Evolutionary conservation across 2,888 invertebrate species (phyloP).

Genomic region (Aphidius colemani): DNA sequence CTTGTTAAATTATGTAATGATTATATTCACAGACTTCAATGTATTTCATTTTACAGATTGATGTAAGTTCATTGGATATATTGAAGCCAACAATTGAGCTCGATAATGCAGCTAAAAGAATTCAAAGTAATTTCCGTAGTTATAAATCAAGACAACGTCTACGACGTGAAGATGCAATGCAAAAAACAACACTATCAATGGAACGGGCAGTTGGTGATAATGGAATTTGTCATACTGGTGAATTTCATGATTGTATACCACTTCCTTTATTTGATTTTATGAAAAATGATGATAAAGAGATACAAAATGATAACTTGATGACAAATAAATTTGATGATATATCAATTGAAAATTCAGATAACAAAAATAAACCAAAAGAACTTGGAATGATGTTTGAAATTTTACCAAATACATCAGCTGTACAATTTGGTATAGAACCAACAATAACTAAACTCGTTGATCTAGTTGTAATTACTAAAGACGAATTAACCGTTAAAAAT

Average conservation of each 20-base stretch:
- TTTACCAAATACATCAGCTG: slow-evolving; percentile 23
- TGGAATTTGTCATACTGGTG: slow-evolving; percentile 53
- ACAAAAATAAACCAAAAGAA: not conserved
- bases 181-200: slow-evolving; percentile 39
- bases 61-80: not conserved
- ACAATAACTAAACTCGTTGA: slow-evolving; percentile 35
- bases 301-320: not conserved
- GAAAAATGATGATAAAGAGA: not conserved
- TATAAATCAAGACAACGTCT: slow-evolving; percentile 44
- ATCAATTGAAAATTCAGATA: not conserved
- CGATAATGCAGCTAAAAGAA: slow-evolving; percentile 25
- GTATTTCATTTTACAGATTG: slow-evolving; percentile 2
- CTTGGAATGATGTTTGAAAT: slow-evolving; percentile 10
- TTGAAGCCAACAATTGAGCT: slow-evolving; percentile 2
- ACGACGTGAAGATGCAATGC: slow-evolving; percentile 47
- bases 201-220: slow-evolving; percentile 36
- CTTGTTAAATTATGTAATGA: no score
- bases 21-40: no score
- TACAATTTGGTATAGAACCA: slow-evolving; percentile 27
- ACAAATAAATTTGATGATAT: not conserved
- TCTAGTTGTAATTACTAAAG: slow-evolving; percentile 37
- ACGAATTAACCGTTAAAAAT: slow-evolving; percentile 39
- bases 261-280: slow-evolving; percentile 37
- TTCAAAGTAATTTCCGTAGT: slow-evolving; percentile 42
- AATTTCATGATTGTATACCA: slow-evolving; percentile 57